Evolutionary conservation across 2,797 vertebrate genomes (phyloP), one percentile per base, ranked within the genome.

Genomic region (Taeniopygia guttata): DNA sequence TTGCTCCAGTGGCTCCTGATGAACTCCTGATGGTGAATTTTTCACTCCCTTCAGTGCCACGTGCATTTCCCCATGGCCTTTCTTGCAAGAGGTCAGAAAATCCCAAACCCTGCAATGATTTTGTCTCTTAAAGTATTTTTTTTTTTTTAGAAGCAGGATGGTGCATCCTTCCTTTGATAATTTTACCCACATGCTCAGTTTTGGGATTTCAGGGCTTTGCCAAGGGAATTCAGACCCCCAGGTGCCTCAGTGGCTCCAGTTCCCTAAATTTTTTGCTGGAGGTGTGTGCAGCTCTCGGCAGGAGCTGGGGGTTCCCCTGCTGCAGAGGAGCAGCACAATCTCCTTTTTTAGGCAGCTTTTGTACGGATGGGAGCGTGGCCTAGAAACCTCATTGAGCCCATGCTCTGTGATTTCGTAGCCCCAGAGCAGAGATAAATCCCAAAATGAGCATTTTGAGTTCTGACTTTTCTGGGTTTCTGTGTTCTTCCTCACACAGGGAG

Each of bases 331-430:
- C 70, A 40, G 66, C 70, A 60, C 27, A 30, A 62, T 25, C 8
- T 82, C 52, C 34, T 34, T 52, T 52, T 52, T 42, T 0, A 51
- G 38, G 42, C 60, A 74, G 40, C 9, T 3, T 54, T 79, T 70
- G 13, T 18, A 11, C 0, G 0, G 54, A 34, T 0, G 4, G 70
- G 20, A 70, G 32, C 16, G 10, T 20, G 42, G 51, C 49, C 79
- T 49, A 38, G 34, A 59, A 78, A 67, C 64, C 26, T 56, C 38
- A 30, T 0, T 5, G 16, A 56, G 68, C 38, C 32, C 12, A 3
- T 21, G 43, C 3, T 63, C 54, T 58, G 36, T 83, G 76, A 43
- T 85, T 63, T 58, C 80, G 36, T 51, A 42, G 38, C 56, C 83
- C 75, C 55, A 48, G n/a, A 54, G 54, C 36, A 23, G 3, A 27